Conservation (phyloP, 2,797 vertebrate species). For the Pterois miles region DNA sequence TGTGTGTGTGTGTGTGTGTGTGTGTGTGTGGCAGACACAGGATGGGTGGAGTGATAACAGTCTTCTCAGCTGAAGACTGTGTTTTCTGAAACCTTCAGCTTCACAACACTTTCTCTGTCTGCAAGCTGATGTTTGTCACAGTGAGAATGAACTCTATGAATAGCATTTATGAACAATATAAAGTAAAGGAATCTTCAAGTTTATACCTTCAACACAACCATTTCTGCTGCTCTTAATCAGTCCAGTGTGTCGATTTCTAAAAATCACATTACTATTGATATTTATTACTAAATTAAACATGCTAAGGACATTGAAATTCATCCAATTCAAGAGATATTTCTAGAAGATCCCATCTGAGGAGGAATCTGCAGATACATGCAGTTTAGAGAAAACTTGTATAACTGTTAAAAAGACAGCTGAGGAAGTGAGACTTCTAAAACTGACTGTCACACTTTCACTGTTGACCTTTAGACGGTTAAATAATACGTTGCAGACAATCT, state of each 20-base stretch:
- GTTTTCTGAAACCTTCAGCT: slow-evolving; percentile 60
- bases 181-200: background rate
- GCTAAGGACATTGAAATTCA: background rate
- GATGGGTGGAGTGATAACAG: slow-evolving; percentile 73
- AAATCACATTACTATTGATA: no score
- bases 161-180: background rate
- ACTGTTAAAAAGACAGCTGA: background rate
- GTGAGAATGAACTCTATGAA: slow-evolving; percentile 8
- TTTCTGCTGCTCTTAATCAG: background rate
- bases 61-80: slow-evolving; percentile 52
- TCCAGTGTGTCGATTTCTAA: background rate
- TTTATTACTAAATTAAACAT: background rate
- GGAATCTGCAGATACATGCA: background rate
- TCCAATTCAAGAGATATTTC: background rate
- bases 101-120: slow-evolving; percentile 71
- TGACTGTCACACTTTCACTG: background rate
- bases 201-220: background rate
- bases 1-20: slow-evolving; percentile 31
- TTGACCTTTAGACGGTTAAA: slow-evolving; percentile 10
- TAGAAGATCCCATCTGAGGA: background rate
- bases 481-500: background rate
- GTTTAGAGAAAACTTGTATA: background rate
- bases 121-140: slow-evolving; percentile 34
- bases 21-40: slow-evolving; percentile 54
- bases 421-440: slow-evolving; percentile 33